These are phyloP conservation scores for Mylabris sibirica DNA, from an alignment of 2,888 invertebrate species.

Conservation along the genomic window DNA sequence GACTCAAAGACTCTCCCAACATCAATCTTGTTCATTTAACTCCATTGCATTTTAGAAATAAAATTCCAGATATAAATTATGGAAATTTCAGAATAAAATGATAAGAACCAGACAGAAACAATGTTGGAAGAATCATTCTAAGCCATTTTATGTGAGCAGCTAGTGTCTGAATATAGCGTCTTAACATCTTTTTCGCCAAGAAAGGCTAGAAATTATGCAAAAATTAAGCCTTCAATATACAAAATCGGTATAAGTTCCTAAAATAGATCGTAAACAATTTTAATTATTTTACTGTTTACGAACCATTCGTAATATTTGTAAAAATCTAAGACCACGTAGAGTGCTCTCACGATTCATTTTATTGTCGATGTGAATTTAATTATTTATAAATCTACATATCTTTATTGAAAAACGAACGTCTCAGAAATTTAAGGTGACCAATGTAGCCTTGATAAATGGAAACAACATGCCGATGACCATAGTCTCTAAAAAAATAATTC, in stretches of 20 bases:
- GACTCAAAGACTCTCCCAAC: too few species aligned
- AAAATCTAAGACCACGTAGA: slow-evolving; percentile 90
- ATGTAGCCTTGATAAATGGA: slow-evolving; percentile 88
- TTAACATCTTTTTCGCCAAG: slow-evolving; percentile 90
- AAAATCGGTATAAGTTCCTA: slow-evolving; percentile 94
- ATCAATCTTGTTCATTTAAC: too few species aligned
- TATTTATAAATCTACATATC: slow-evolving; percentile 64
- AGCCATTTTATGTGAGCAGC: too few species aligned
- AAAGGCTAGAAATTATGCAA: slow-evolving; percentile 94
- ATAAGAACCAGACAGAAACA: too few species aligned
- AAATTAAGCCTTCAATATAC: slow-evolving; percentile 94
- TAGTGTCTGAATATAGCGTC: too few species aligned
- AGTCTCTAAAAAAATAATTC: slow-evolving; percentile 64
- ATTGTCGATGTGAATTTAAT: background rate
- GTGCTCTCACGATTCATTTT: slow-evolving; percentile 71
- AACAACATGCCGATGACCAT: slow-evolving; percentile 95
- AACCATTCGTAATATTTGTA: slow-evolving; percentile 95
- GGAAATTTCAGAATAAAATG: too few species aligned
- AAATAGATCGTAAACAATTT: slow-evolving; percentile 51
- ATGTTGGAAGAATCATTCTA: too few species aligned
- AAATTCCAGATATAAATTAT: too few species aligned
- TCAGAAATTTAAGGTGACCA: slow-evolving; percentile 87
- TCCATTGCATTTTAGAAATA: too few species aligned
- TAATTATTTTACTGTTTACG: slow-evolving; percentile 62
- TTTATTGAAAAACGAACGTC: slow-evolving; percentile 93